Evolutionary conservation across 2,888 invertebrate species (phyloP), one percentile per base, ranked within the genome.

Genomic region (Ochropleura leucogaster): DNA sequence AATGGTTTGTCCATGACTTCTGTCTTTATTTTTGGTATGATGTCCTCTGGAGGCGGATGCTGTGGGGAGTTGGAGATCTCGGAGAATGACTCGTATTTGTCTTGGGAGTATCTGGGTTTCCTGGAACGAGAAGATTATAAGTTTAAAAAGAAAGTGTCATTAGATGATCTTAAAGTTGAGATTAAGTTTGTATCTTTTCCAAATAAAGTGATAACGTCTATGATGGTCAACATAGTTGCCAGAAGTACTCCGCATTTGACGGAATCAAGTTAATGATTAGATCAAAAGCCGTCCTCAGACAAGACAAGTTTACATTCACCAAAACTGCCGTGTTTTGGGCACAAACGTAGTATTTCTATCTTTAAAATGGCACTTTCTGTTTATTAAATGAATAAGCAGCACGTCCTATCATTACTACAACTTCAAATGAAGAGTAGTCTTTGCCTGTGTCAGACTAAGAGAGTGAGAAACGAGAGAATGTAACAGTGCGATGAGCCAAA

Each of bases 21-120:
- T 47, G 89, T 88, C 67, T 94, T 94, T 62, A 95, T 92, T 71
- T 93, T 92, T 4, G 92, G 93, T 4, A 90, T 72, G n/a, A 92
- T 88, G 53, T 94, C 94, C 51, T 96, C 96, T 0, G 92, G 91
- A 0, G 93, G 89, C 0, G 92, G 93, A 70, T 95, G 95, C 73
- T 95, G 96, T 0, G 96, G 95, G 0, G 96, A 96, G 77, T 92
- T 95, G 4, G 96, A 96, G 1, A 96, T 88, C 87, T 96, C 96
- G 0, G 96, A 96, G 85, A 92, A 93, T 0, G 95, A 95, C 57
- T 96, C 96, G 90, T 95, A 96, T 80, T 94, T 96, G 87, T 96
- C 96, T 87, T 95, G 95, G 0, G 95, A 95, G 84, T 93, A 93
- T 72, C 96, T 89, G 5, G 95, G 95, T 90, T 96, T 96, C 75